Evolutionary conservation across 2,888 invertebrate genomes (phyloP).

Genomic region (Tyria jacobaeae): DNA sequence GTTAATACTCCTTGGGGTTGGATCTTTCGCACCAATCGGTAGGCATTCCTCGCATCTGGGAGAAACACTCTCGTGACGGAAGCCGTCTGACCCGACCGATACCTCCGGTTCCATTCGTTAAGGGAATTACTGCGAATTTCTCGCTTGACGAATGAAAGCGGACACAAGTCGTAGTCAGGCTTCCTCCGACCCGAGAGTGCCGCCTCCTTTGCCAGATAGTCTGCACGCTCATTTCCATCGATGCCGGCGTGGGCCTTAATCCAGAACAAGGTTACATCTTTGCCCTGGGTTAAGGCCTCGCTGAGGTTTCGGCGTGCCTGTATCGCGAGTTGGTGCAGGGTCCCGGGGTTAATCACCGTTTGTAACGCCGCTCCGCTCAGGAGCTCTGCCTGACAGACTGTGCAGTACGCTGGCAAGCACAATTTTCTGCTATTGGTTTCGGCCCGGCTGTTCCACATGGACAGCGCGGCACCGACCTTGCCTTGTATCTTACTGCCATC

Average conservation of each 20-base stretch:
- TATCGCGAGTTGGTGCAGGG: background rate
- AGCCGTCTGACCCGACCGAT: too few relatives aligned
- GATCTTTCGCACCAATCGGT: background rate
- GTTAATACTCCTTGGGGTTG: background rate
- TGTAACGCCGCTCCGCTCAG: background rate
- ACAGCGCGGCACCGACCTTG: background rate
- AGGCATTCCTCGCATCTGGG: background rate
- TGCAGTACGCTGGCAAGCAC: background rate
- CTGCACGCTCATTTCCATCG: background rate
- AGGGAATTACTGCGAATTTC: too few relatives aligned
- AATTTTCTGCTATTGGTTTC: background rate
- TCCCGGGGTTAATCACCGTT: background rate
- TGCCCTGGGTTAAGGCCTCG: background rate
- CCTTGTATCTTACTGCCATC: too few relatives aligned
- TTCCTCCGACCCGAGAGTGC: too few relatives aligned
- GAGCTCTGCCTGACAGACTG: background rate
- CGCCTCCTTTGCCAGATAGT: too few relatives aligned
- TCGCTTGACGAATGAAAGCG: too few relatives aligned
- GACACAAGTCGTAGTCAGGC: too few relatives aligned
- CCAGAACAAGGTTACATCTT: background rate
- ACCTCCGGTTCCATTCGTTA: too few relatives aligned
- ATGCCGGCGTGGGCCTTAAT: background rate
- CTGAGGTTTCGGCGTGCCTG: too few relatives aligned
- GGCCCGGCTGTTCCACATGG: constrained; percentile 6
- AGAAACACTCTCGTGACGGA: background rate